Conservation (phyloP, 2,888 invertebrate genomes). For the Caenorhabditis sinica region DNA sequence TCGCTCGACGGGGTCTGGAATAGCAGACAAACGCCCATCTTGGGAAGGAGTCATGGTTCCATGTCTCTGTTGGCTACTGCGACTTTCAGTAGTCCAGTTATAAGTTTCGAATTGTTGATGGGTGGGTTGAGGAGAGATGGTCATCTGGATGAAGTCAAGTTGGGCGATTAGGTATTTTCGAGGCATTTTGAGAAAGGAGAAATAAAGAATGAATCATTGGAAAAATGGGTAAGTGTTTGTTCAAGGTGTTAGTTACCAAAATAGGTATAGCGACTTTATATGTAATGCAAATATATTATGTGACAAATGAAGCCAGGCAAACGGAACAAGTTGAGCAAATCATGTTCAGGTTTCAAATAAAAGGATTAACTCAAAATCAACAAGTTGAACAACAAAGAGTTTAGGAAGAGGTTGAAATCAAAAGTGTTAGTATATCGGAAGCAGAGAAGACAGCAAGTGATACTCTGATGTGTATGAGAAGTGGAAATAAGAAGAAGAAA, state of each 20-base stretch:
- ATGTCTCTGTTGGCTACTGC: conserved; percentile 54
- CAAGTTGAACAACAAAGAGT: neutral
- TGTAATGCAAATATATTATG: neutral
- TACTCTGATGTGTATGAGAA: conserved; percentile 49
- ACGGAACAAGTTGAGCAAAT: no score
- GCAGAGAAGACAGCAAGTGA: conserved; percentile 31
- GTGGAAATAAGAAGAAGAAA: conserved; percentile 25
- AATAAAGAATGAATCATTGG: neutral
- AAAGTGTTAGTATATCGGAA: conserved; percentile 13
- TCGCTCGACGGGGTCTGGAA: conserved; percentile 74
- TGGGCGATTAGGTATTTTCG: neutral
- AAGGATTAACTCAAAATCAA: neutral
- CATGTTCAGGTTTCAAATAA: no score
- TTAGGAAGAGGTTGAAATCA: conserved; percentile 14
- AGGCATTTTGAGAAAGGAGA: neutral
- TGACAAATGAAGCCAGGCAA: neutral
- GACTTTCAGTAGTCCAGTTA: conserved; percentile 67
- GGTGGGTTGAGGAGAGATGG: conserved; percentile 55
- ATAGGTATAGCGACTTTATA: neutral
- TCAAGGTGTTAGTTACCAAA: neutral
- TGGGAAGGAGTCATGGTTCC: conserved; percentile 53
- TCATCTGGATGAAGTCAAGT: conserved; percentile 43
- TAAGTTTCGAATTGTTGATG: conserved; percentile 59
- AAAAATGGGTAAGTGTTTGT: neutral
- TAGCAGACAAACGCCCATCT: conserved; percentile 59